Evolutionary conservation across 2,113 vertebrate genomes (phyloP).

Genomic region (Theristicus caerulescens): DNA sequence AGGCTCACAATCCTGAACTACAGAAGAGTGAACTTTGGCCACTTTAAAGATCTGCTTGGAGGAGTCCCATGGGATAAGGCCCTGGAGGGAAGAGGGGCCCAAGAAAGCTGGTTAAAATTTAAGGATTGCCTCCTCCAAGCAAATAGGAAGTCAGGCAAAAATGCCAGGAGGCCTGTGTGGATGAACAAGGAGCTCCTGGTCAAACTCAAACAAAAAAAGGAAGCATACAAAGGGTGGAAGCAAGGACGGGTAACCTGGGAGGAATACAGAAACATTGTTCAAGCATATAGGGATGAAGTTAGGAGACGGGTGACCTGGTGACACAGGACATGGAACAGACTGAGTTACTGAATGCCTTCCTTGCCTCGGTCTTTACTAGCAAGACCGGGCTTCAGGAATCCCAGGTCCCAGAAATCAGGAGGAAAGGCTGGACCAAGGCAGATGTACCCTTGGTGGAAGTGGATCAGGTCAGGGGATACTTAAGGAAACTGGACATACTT

Average conservation of each 20-base stretch:
- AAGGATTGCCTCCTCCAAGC: neutral
- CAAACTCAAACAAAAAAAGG: neutral
- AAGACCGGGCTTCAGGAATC: neutral
- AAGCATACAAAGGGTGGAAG: neutral
- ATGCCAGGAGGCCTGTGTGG: neutral
- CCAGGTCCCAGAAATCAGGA: neutral
- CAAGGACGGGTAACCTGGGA: neutral
- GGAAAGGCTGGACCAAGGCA: neutral
- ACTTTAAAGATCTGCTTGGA: neutral
- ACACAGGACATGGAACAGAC: neutral
- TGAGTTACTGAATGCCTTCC: neutral
- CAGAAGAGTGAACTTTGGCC: neutral
- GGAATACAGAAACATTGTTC: neutral
- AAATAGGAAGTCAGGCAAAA: neutral
- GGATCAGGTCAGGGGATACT: neutral
- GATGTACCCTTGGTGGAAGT: neutral
- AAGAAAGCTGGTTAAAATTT: neutral
- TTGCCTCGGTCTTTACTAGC: neutral
- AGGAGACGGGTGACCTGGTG: neutral
- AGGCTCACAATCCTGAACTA: neutral
- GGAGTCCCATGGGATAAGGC: neutral
- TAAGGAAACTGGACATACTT: neutral
- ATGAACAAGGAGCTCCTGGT: neutral
- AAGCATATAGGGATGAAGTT: neutral
- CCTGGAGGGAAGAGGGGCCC: neutral